Evolutionary conservation across 2,888 invertebrate genomes (phyloP).

Genomic region (Cryptophagus acutangulus): DNA sequence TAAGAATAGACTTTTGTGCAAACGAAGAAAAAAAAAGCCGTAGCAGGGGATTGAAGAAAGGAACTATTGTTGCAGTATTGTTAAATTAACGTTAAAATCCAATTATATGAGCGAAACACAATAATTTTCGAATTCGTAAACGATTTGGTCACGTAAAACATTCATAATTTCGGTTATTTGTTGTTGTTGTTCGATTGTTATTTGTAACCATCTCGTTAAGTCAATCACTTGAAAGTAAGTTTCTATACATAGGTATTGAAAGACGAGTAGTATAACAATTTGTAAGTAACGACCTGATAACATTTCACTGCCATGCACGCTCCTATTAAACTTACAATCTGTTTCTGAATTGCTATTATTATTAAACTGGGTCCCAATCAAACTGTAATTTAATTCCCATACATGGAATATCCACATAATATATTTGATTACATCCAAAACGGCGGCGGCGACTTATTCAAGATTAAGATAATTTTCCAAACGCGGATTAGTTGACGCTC

Average conservation of each 20-base stretch:
- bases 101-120: too few relatives aligned
- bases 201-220: conserved; percentile 1
- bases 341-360: conserved; percentile 33
- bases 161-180: conserved; percentile 7
- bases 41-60: too few relatives aligned
- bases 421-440: too few relatives aligned
- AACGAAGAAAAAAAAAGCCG: too few relatives aligned
- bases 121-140: neutral
- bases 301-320: conserved; percentile 14
- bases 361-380: conserved; percentile 31
- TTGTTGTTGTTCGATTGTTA: neutral
- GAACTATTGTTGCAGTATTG: too few relatives aligned
- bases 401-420: too few relatives aligned
- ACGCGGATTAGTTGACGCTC: too few relatives aligned
- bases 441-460: too few relatives aligned
- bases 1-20: too few relatives aligned
- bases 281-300: conserved; percentile 15
- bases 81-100: too few relatives aligned
- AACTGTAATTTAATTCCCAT: conserved; percentile 33
- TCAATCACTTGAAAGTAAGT: conserved; percentile 8
- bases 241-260: conserved; percentile 1
- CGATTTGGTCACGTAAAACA: conserved; percentile 8
- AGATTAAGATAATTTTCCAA: too few relatives aligned
- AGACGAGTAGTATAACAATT: conserved; percentile 8
- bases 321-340: conserved; percentile 26